These are phyloP conservation scores for Thalpophila matura DNA, from an alignment of 2,888 invertebrate genomes.

Conservation along the genomic window DNA sequence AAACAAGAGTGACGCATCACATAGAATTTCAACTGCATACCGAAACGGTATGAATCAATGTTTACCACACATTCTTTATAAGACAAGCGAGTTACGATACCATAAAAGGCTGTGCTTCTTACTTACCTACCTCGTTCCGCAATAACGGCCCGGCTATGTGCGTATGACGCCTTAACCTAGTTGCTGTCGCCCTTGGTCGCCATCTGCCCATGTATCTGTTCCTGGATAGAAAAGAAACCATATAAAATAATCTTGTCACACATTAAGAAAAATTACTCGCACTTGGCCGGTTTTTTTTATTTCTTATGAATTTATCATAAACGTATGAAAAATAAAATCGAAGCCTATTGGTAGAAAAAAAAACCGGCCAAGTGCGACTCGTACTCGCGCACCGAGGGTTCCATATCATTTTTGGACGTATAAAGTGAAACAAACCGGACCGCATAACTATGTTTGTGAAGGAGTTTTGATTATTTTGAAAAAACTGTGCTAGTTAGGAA, in stretches of 20 bases:
- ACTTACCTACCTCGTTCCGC: conserved; percentile 88
- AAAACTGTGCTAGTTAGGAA: too few relatives aligned
- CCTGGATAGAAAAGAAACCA: conserved; percentile 67
- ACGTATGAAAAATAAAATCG: too few relatives aligned
- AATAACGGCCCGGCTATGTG: conserved; percentile 79
- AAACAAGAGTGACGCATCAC: conserved; percentile 47
- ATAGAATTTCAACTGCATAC: conserved; percentile 56
- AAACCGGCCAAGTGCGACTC: too few relatives aligned
- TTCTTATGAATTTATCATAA: too few relatives aligned
- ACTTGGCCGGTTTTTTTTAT: too few relatives aligned
- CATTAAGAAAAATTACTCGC: neutral
- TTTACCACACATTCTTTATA: conserved; percentile 75
- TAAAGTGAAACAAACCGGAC: too few relatives aligned
- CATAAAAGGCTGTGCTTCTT: conserved; percentile 75
- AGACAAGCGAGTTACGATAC: conserved; percentile 65
- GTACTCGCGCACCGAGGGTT: too few relatives aligned
- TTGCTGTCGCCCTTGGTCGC: conserved; percentile 78
- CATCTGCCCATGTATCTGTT: conserved; percentile 73
- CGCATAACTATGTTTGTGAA: too few relatives aligned
- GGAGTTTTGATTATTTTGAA: too few relatives aligned
- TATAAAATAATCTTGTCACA: neutral
- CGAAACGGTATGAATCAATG: conserved; percentile 71
- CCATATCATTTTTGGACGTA: too few relatives aligned
- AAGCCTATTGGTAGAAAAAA: too few relatives aligned
- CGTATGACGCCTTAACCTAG: conserved; percentile 81